Evolutionary conservation across 2,113 vertebrate species (phyloP).

Genomic region (Etheostoma cragini): DNA sequence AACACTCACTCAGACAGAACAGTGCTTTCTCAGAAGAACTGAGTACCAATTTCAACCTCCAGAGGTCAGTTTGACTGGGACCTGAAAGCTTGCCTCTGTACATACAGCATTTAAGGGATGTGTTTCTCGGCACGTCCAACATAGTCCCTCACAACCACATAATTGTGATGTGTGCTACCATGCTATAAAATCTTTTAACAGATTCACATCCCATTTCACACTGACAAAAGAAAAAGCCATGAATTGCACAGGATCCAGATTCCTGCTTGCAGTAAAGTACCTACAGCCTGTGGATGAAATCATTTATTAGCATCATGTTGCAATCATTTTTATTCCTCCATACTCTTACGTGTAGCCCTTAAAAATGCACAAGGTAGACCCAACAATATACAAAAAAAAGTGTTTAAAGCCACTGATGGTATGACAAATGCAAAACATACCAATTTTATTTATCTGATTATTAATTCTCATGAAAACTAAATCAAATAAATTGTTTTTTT

Average conservation of each 20-base stretch:
- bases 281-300: constrained; percentile 49
- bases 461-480: constrained; percentile 46
- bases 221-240: constrained; percentile 66
- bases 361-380: constrained; percentile 45
- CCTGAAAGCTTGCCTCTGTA: constrained; percentile 65
- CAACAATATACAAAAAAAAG: constrained; percentile 38
- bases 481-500: constrained; percentile 63
- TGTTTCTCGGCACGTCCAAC: constrained; percentile 46
- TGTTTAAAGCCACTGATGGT: constrained; percentile 60
- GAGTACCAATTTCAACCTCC: constrained; percentile 68
- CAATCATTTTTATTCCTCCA: constrained; percentile 43
- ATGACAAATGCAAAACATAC: constrained; percentile 66
- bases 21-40: constrained; percentile 73
- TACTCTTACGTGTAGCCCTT: constrained; percentile 48
- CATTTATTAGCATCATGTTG: constrained; percentile 26
- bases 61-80: constrained; percentile 72
- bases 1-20: constrained; percentile 79
- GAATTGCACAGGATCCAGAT: constrained; percentile 56
- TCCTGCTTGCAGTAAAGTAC: constrained; percentile 55
- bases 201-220: constrained; percentile 55
- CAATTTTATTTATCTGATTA: constrained; percentile 62
- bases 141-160: constrained; percentile 39
- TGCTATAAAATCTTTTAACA: constrained; percentile 41
- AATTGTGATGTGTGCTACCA: constrained; percentile 47
- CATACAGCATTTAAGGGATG: constrained; percentile 60